phyloP scores from a whole-genome alignment of 2,888 invertebrate genomes.

The Isoperla grammatica region DNA sequence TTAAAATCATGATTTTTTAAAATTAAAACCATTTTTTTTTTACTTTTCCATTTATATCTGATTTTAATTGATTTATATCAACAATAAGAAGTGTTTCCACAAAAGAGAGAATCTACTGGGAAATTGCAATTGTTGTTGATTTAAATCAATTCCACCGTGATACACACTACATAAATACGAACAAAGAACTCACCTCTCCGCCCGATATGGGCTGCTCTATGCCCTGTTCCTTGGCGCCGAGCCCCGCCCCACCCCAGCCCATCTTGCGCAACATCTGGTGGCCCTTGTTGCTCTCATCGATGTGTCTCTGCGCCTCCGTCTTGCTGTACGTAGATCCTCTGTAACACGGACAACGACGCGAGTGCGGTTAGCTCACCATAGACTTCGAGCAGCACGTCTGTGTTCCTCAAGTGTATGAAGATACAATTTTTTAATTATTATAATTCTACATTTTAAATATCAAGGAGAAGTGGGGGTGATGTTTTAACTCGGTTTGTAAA shows the following conservation, averaged over 20 bases:
- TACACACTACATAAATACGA: no score
- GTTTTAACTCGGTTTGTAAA: no score
- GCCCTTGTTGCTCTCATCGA: conserved; percentile 79
- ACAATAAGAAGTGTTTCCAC: no score
- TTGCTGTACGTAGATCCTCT: conserved; percentile 43
- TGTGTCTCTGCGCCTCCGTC: conserved; percentile 45
- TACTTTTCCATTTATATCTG: no score
- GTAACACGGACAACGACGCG: conserved; percentile 16
- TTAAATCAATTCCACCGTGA: no score
- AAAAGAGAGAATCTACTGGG: no score
- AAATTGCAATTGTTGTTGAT: no score
- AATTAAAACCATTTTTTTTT: background rate
- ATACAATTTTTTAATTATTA: conserved; percentile 21
- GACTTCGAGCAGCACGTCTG: no score
- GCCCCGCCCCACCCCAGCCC: conserved; percentile 95
- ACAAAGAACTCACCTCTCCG: conserved; percentile 73
- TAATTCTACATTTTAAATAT: no score
- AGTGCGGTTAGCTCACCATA: background rate
- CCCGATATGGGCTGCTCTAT: conserved; percentile 92
- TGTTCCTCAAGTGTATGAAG: background rate
- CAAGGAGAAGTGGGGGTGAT: no score
- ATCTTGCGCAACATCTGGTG: conserved; percentile 96
- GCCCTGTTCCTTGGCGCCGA: conserved; percentile 93
- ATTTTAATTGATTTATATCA: no score
- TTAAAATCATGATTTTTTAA: background rate